Base-by-base conservation (phyloP, 2,888 invertebrate genomes). In the Syrphus vitripennis region DNA sequence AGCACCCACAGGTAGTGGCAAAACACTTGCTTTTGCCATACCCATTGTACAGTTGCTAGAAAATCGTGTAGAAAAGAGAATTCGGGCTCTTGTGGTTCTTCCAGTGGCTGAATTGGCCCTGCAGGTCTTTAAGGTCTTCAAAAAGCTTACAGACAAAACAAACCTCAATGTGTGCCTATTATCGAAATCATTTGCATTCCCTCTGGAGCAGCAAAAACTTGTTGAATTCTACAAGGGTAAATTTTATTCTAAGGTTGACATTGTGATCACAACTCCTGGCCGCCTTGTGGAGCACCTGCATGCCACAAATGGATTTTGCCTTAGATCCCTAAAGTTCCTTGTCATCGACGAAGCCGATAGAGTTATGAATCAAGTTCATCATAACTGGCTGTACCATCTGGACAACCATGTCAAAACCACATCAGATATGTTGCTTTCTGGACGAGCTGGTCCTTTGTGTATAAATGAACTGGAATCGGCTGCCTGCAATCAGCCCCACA, bases 341-440 rank as follows among this genome's bases (percentile, higher is more conserved):
- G 95, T 99, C 0, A 97, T 99, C 77, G 99, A 99, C 92, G 99
- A 99, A 93, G 99, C 99, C 6, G 99, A 99, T 93, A 94, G 98
- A 88, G 96, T 98, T 88, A 96, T 98, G 93, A 97, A 98, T 89
- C 96, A 97, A 90, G 95, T 97, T 61, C 97, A 98, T 91, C 96
- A 97, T 91, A 97, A 98, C 91, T 98, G 98, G 98, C 93, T 98
- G 4, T 95, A 95, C 89, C 95, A 97, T 90, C 93, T 98, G 79
- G 96, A 97, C 90, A 94, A 93, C 83, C 95, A 95, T 90, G 94
- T 96, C 3, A 90, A 90, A 10, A 83, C 88, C 31, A 94, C 94
- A 78, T 90, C 93, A 2, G 94, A 94, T 88, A 93, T 93, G 89
- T 90, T 94, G 88, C 89, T 94, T 45, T 93, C 93, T 83, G 94